Conservation (phyloP, 2,797 vertebrate genomes). For the Thamnophis elegans region DNA sequence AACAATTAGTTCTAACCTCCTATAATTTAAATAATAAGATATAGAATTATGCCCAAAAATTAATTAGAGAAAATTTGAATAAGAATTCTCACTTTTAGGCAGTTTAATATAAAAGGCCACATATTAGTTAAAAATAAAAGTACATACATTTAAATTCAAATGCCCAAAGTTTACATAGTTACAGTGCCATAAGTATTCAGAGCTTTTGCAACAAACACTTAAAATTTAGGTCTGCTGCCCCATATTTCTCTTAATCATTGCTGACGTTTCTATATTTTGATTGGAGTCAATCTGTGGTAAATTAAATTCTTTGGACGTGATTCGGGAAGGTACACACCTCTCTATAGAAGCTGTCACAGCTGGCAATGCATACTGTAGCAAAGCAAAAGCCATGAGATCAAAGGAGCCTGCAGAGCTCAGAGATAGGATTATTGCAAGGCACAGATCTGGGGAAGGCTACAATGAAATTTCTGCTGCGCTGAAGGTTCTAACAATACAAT, state of each 20-base stretch:
- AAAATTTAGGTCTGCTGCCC: background rate
- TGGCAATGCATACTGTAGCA: background rate
- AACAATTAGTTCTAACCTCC: background rate
- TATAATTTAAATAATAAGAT: background rate
- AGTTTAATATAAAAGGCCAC: background rate
- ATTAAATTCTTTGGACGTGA: background rate
- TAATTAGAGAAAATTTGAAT: background rate
- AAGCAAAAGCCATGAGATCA: background rate
- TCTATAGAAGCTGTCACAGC: background rate
- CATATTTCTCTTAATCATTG: background rate
- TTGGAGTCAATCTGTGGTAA: background rate
- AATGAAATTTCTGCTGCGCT: background rate
- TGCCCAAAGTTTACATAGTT: accelerated
- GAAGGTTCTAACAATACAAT: background rate
- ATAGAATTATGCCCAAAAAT: background rate
- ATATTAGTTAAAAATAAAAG: background rate
- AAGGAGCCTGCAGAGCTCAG: background rate
- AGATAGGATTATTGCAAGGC: background rate
- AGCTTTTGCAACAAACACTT: background rate
- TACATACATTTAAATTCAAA: background rate
- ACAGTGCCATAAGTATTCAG: background rate
- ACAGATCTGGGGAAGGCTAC: background rate
- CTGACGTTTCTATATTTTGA: background rate
- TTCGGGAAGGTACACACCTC: background rate
- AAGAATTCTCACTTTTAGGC: background rate